Evolutionary conservation across 2,113 vertebrate genomes (phyloP), one percentile per base, ranked within the genome.

Genomic region (Synchiropus splendidus): DNA sequence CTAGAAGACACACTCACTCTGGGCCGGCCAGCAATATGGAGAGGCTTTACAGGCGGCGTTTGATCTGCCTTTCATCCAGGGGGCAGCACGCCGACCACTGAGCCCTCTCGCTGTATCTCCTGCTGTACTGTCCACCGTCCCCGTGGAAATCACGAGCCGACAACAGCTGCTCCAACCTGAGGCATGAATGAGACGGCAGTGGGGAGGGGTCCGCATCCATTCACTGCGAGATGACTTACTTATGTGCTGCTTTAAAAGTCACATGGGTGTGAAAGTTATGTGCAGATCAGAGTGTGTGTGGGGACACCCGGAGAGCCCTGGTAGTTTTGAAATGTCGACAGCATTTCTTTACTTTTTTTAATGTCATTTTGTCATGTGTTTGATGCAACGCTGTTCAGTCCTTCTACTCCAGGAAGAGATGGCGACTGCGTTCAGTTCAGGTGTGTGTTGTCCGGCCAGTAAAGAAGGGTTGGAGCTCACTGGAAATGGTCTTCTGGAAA

Each of bases 21-120:
- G 52, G 50, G 55, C 52, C 54, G 12, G 35, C 9, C 21, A 51
- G 41, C 60, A 74, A 58, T 58, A 70, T 47, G 73, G 64, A 78
- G 64, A 43, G 64, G 79, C 68, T 85, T 83, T 81, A 44, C 57
- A 41, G 46, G 51, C 62, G 38, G 38, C 71, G 74, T 82, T 82
- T 86, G 77, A 81, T 85, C 70, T 70, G 67, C 51, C 60, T 69
- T 80, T 81, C 54, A 81, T 74, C 64, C 77, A 58, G 55, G 31
- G 51, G 63, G 64, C 67, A 57, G 58, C 67, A 67, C 40, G 58
- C 67, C 51, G 42, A 37, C 52, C 21, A 14, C 76, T 72, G 61
- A 58, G 61, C 8, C 58, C 54, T 42, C 53, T 48, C 17, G 36
- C 45, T 36, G 45, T 59, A 60, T 72, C 52, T 63, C 52, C 67